These are phyloP conservation scores for Zaprionus lineosus DNA, from an alignment of 2,888 invertebrate species.

Conservation along the genomic window DNA sequence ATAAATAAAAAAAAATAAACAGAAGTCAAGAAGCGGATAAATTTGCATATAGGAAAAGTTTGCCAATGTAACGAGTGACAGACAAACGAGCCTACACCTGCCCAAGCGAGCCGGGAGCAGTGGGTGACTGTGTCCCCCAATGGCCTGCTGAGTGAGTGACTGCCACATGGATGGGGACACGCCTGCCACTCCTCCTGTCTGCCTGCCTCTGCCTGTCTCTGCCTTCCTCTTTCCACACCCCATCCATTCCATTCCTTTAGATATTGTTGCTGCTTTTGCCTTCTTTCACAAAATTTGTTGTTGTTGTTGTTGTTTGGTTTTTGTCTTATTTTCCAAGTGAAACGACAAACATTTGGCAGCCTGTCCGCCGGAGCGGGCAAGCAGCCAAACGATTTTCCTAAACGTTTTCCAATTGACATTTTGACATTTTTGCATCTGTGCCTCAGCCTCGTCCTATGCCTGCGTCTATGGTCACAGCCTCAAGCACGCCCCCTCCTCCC, in stretches of 20 bases:
- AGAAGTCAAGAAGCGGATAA: too few species aligned
- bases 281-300: constrained; percentile 17
- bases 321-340: constrained; percentile 26
- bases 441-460: constrained; percentile 11
- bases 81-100: constrained; percentile 74
- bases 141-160: constrained; percentile 16
- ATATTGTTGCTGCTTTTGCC: neutral
- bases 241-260: constrained; percentile 23
- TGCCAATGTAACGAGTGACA: constrained; percentile 59
- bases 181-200: constrained; percentile 15
- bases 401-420: constrained; percentile 76
- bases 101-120: constrained; percentile 47
- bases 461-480: constrained; percentile 13
- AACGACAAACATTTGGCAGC: constrained; percentile 51
- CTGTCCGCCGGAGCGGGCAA: constrained; percentile 15
- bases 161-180: constrained; percentile 9
- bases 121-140: neutral
- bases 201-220: too few species aligned
- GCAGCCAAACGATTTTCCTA: constrained; percentile 57
- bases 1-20: constrained; percentile 18
- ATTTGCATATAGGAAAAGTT: constrained; percentile 73
- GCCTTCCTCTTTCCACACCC: constrained; percentile 30
- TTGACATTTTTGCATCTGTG: constrained; percentile 68
- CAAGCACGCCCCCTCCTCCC: constrained; percentile 50
- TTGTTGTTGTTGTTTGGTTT: constrained; percentile 3